Percentiles rank a stretch among this genome's conserved stretches.
Evolutionary conservation across 30 jellyfish, hydroid and myxozoan genomes (phyloP).

Genomic region (Chrysaora quinquecirrha): DNA sequence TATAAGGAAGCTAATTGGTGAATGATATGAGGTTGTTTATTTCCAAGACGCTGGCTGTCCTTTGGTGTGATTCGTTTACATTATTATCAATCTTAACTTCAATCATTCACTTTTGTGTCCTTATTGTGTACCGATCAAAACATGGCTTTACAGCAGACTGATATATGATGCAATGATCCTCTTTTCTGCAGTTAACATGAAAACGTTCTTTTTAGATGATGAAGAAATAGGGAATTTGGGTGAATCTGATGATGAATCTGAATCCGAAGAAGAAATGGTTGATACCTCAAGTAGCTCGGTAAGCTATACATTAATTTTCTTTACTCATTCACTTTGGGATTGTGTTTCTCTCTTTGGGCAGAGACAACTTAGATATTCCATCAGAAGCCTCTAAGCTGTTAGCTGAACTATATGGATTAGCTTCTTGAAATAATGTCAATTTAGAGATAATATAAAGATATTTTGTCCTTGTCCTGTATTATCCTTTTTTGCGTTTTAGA

Average conservation of each 20-base stretch:
- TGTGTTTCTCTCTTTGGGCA: no score
- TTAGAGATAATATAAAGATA: no score
- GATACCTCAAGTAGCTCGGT: not conserved
- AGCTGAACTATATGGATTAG: no score
- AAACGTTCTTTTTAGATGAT: slow-evolving; percentile 18
- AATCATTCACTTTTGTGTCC: not conserved
- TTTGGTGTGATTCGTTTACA: not conserved
- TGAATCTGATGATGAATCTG: slow-evolving; percentile 22
- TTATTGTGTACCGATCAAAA: not conserved
- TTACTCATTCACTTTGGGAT: not conserved
- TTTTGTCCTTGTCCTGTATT: no score
- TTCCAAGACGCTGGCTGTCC: no score
- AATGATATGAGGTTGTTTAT: no score
- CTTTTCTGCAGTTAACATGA: not conserved
- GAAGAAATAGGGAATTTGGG: slow-evolving; percentile 12
- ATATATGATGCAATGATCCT: not conserved
- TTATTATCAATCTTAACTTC: not conserved
- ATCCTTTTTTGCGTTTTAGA: not conserved
- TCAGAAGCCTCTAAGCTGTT: no score
- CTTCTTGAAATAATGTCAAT: no score
- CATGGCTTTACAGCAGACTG: not conserved
- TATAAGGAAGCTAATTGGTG: not conserved
- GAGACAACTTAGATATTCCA: no score
- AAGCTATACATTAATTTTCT: not conserved
- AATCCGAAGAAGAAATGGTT: slow-evolving; percentile 39